Evolutionary conservation across 2,113 vertebrate species (phyloP), one percentile per base, ranked within the genome.

Genomic region (Semicossyphus pulcher): DNA sequence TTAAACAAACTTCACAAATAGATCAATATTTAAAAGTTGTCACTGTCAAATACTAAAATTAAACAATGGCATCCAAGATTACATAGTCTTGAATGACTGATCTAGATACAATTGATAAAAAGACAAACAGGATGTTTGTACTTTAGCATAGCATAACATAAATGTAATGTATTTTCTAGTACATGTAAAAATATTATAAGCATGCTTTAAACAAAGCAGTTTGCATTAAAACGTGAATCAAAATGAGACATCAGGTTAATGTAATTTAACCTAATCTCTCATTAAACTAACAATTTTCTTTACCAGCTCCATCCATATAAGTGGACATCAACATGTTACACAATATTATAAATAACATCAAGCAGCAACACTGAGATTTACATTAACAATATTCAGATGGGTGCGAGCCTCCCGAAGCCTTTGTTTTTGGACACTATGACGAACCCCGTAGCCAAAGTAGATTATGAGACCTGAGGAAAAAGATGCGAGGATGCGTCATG

Each of bases 391-490:
- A 28, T 53, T n/a, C 0, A 45, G 4, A 14, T 59, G 60, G 16
- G 57, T 31, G 0, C 10, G 25, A 4, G 66, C 62, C 26, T 62
- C 66, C 10, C 0, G 8, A 0, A 66, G 56, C 25, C 60, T 61
- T 20, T 3, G 51, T 21, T 77, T 75, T 18, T 84, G 74, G 25
- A 71, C 61, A 31, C 85, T 87, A 4, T 81, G 66, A 47, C 0
- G 70, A 36, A 84, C 48, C 12, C 85, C 78, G 4, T 87, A 81
- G 6, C 47, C 7, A 16, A 87, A 78, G 62, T 87, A 87, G 25
- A 84, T 53, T 1, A 78, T 58, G 28, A 87, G 25, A 12, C 81
- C 81, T 87, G 26, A 28, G 41, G 48, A 49, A 51, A 20, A 11
- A 63, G 25, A 21, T 29, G 10, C 2, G 4, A 52, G 9, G 3